phyloP scores from a whole-genome alignment of 2,797 vertebrate genomes.

The Anniella stebbinsi region DNA sequence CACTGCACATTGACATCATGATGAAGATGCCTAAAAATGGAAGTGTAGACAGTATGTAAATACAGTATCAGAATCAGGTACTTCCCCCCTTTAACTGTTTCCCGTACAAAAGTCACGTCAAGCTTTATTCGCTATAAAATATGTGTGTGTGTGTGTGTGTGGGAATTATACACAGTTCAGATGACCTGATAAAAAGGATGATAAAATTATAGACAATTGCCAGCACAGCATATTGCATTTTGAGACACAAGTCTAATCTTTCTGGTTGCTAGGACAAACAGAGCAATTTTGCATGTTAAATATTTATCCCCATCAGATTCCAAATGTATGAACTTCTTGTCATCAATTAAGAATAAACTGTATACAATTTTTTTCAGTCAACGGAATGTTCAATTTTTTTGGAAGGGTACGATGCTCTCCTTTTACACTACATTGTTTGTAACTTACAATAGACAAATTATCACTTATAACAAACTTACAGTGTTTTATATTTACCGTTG shows the following conservation, averaged over 20 bases:
- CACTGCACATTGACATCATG: constrained; percentile 95
- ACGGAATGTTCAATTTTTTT: not conserved
- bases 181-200: not conserved
- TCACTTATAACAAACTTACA: no score
- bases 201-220: not conserved
- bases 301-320: not conserved
- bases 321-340: not conserved
- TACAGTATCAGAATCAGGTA: constrained; percentile 1
- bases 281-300: not conserved
- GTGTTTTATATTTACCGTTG: no score
- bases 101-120: constrained; percentile 22
- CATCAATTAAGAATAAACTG: not conserved
- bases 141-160: no score
- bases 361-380: not conserved
- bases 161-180: no score
- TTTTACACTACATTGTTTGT: not conserved
- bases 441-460: not conserved
- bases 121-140: not conserved
- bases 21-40: constrained; percentile 88
- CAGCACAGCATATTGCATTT: not conserved
- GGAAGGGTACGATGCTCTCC: not conserved
- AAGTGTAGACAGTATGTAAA: not conserved
- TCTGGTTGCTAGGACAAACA: not conserved
- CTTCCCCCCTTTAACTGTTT: not conserved
- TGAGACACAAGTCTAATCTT: not conserved